These are phyloP conservation scores for Drosophila atripex DNA, from an alignment of 2,888 invertebrate species.

Conservation along the genomic window DNA sequence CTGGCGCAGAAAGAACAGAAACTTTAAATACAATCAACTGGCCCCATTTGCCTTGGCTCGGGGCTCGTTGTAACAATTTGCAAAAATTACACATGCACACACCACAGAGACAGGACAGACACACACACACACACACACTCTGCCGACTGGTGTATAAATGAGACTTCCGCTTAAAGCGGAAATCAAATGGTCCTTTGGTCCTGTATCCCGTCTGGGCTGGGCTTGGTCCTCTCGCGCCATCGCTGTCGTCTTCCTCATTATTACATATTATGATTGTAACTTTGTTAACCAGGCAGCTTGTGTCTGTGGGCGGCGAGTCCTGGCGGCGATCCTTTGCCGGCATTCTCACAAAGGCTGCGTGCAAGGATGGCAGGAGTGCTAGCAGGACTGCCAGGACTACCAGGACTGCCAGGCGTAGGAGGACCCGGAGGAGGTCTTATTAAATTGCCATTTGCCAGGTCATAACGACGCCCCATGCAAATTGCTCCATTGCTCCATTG, in stretches of 20 bases:
- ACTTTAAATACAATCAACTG: conserved; percentile 51
- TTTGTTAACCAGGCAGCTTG: conserved; percentile 48
- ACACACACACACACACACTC: too few relatives aligned
- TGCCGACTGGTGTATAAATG: conserved; percentile 42
- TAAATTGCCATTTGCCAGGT: conserved; percentile 66
- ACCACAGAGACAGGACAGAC: conserved; percentile 20
- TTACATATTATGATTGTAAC: conserved; percentile 58
- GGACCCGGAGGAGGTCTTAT: conserved; percentile 42
- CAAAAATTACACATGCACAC: conserved; percentile 36
- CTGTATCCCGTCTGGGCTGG: not conserved
- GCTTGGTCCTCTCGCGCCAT: too few relatives aligned
- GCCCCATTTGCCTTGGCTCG: conserved; percentile 48
- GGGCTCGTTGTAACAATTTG: conserved; percentile 46
- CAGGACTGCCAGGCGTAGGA: too few relatives aligned
- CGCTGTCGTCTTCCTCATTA: conserved; percentile 31
- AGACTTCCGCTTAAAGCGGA: conserved; percentile 54
- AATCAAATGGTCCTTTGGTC: conserved; percentile 47
- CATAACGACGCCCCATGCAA: conserved; percentile 45
- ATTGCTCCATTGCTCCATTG: conserved; percentile 50
- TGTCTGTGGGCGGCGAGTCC: conserved; percentile 14
- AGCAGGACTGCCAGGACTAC: too few relatives aligned
- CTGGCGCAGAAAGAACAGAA: conserved; percentile 28
- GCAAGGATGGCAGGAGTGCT: not conserved
- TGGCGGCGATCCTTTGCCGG: not conserved
- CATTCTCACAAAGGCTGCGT: conserved; percentile 1